Conservation (phyloP, 2,797 vertebrate genomes). For the Eleutherodactylus coqui region DNA sequence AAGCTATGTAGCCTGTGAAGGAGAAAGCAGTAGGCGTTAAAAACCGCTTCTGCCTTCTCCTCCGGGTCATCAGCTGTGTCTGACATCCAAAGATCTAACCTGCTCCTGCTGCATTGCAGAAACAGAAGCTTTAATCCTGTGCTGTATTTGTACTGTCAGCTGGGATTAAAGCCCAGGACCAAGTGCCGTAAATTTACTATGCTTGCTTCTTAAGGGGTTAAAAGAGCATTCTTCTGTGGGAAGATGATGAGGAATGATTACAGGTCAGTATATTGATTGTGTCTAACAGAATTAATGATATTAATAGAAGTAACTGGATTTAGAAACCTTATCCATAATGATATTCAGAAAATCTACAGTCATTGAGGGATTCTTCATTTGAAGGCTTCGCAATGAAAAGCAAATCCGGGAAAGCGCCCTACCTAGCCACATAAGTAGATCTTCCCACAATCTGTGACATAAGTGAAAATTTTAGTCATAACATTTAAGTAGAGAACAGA, state of each 20-base stretch:
- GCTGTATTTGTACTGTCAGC: no score
- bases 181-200: no score
- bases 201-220: no score
- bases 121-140: no score
- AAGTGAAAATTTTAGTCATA: conserved; percentile 51
- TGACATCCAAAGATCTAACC: no score
- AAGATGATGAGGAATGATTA: not conserved
- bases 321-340: conserved; percentile 11
- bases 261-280: not conserved
- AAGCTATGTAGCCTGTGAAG: no score
- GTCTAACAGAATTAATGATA: not conserved
- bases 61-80: no score
- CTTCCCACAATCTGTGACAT: conserved; percentile 38
- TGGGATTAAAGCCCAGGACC: no score
- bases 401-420: not conserved
- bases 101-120: no score
- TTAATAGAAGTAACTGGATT: not conserved
- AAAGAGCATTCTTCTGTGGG: no score
- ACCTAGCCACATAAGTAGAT: not conserved
- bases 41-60: no score
- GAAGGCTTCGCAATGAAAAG: not conserved
- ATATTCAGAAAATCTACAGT: not conserved
- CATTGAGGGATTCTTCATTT: not conserved
- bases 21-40: no score
- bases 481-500: conserved; percentile 39